Evolutionary conservation across 2,888 invertebrate species (phyloP).

Genomic region (Periphyllus acericola): DNA sequence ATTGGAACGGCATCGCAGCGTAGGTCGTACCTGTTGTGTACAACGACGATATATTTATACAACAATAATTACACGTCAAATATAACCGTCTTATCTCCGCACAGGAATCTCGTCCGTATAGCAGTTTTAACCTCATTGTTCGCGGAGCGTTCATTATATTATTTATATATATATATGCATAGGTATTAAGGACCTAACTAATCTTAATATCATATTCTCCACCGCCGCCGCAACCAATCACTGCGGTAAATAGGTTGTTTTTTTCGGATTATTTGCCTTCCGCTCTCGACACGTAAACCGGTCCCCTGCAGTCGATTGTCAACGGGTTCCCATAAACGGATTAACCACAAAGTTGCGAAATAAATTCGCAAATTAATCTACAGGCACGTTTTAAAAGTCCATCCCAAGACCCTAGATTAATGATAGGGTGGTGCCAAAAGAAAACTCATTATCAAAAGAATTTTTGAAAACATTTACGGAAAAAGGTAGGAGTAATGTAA

Average conservation of each 20-base stretch:
- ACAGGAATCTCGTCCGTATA: constrained; percentile 36
- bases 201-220: constrained; percentile 1
- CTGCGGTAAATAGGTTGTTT: neutral
- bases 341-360: neutral
- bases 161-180: neutral
- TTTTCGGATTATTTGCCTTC: constrained; percentile 8
- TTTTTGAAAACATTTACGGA: neutral
- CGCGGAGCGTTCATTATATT: constrained; percentile 36
- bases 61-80: constrained; percentile 55
- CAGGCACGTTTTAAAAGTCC: neutral
- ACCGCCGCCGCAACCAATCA: neutral
- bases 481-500: neutral
- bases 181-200: neutral
- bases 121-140: constrained; percentile 49
- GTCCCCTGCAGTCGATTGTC: constrained; percentile 3
- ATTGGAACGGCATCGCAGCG: neutral
- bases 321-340: neutral
- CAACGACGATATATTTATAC: constrained; percentile 10
- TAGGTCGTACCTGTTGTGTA: neutral
- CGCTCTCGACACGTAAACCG: constrained; percentile 12
- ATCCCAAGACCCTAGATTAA: neutral
- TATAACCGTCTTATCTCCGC: constrained; percentile 46
- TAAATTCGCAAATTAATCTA: neutral
- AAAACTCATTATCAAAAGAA: constrained; percentile 4
- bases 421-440: neutral